These are phyloP conservation scores for Sternarchorhynchus goeldii DNA, from an alignment of 2,797 vertebrate species.

Conservation along the genomic window DNA sequence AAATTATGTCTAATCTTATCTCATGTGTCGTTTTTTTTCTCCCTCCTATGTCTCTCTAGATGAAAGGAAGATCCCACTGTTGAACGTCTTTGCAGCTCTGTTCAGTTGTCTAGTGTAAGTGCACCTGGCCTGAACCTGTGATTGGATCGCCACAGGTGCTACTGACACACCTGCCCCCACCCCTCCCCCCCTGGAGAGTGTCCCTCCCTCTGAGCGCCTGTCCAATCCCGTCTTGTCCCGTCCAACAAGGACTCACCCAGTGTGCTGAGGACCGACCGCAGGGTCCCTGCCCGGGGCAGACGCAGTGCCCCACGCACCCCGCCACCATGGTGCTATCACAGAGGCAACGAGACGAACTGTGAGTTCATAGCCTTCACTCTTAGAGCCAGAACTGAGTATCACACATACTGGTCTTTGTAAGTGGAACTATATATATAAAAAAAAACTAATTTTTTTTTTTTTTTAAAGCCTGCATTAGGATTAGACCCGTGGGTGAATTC, in stretches of 20 bases:
- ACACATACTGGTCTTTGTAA: neutral
- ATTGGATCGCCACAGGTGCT: conserved; percentile 4
- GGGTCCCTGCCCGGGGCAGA: conserved; percentile 65
- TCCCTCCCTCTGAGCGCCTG: conserved; percentile 13
- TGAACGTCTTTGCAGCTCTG: conserved; percentile 71
- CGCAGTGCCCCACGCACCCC: conserved; percentile 70
- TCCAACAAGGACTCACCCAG: conserved; percentile 42
- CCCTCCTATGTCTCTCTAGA: conserved; percentile 66
- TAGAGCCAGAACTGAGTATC: neutral
- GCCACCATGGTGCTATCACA: conserved; percentile 99
- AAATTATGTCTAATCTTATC: neutral
- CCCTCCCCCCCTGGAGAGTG: neutral
- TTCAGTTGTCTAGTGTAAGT: conserved; percentile 61
- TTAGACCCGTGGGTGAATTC: too few species aligned
- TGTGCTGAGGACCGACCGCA: conserved; percentile 37
- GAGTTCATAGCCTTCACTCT: conserved; percentile 69
- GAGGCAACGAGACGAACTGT: conserved; percentile 99
- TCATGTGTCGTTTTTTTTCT: neutral
- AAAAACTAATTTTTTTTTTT: too few species aligned
- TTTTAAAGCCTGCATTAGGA: too few species aligned
- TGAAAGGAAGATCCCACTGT: conserved; percentile 77
- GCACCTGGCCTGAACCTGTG: conserved; percentile 45
- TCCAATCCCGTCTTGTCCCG: too few species aligned
- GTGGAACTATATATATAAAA: too few species aligned
- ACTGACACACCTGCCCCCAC: conserved; percentile 15